phyloP scores from a whole-genome alignment of 35 echinoderm and acorn worm species.

The Patiria miniata region DNA sequence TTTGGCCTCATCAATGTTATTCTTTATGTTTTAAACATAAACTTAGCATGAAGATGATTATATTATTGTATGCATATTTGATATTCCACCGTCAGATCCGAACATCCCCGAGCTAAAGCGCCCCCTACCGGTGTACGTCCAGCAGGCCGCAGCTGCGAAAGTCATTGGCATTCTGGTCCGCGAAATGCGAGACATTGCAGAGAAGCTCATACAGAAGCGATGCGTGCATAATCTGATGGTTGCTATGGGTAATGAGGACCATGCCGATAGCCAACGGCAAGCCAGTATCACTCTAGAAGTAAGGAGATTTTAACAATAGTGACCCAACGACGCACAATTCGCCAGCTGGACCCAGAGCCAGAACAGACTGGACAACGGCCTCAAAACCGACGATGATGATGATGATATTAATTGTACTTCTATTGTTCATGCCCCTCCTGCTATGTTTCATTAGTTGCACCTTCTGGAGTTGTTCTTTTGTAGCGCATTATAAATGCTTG shows the following conservation, averaged over 20 bases:
- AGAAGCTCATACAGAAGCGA: constrained; percentile 86
- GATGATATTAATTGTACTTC: no score
- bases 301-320: not conserved
- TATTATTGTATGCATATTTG: not conserved
- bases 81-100: constrained; percentile 55
- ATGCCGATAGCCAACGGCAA: constrained; percentile 96
- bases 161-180: constrained; percentile 81
- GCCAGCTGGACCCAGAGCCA: no score
- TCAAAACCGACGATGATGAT: no score
- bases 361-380: no score
- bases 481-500: no score
- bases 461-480: no score
- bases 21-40: no score
- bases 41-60: no score
- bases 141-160: constrained; percentile 93
- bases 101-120: constrained; percentile 91
- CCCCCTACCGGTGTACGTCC: constrained; percentile 93
- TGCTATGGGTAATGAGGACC: constrained; percentile 95
- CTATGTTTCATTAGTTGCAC: no score
- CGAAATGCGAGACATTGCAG: constrained; percentile 61
- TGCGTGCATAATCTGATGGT: constrained; percentile 86
- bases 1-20: no score
- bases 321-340: no score
- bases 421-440: no score
- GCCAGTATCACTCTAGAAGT: constrained; percentile 95